These are phyloP conservation scores for Alviniconcha strummeri DNA, from an alignment of 2,888 invertebrate genomes.

Conservation along the genomic window DNA sequence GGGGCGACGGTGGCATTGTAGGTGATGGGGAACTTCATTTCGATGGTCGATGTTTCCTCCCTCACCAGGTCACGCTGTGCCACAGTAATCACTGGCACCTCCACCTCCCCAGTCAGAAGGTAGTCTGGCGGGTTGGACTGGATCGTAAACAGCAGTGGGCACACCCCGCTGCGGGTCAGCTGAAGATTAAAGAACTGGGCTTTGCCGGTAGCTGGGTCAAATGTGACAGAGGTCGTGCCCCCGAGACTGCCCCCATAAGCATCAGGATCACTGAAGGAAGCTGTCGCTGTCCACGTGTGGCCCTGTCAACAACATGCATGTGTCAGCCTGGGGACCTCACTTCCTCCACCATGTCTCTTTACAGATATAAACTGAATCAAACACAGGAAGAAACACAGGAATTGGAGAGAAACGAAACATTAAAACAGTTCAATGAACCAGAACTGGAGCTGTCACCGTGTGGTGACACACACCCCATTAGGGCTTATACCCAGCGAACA, in stretches of 20 bases:
- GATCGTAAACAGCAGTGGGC: constrained; percentile 35
- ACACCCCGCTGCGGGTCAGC: constrained; percentile 38
- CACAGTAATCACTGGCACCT: constrained; percentile 28
- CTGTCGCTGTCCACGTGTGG: constrained; percentile 39
- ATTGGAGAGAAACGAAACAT: not conserved
- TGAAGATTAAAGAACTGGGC: constrained; percentile 38
- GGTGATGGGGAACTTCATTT: constrained; percentile 37
- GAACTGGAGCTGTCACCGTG: no score
- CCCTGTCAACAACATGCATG: constrained; percentile 20
- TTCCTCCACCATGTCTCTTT: not conserved
- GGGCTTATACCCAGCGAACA: no score
- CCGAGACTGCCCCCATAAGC: constrained; percentile 40
- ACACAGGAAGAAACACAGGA: not conserved
- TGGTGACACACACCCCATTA: no score
- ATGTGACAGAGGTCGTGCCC: constrained; percentile 34
- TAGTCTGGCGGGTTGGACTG: constrained; percentile 39
- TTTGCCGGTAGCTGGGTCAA: constrained; percentile 36
- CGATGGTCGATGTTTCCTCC: constrained; percentile 32
- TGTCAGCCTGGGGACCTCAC: not conserved
- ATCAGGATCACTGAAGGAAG: constrained; percentile 26
- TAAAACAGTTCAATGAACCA: not conserved
- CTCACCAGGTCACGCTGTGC: constrained; percentile 31
- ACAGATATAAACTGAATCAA: not conserved
- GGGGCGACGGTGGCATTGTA: constrained; percentile 33
- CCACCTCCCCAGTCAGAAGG: constrained; percentile 28